Percentiles rank a stretch among this genome's conserved stretches.
Evolutionary conservation across 2,888 invertebrate genomes (phyloP).

Genomic region (Pseudococcus viburni): DNA sequence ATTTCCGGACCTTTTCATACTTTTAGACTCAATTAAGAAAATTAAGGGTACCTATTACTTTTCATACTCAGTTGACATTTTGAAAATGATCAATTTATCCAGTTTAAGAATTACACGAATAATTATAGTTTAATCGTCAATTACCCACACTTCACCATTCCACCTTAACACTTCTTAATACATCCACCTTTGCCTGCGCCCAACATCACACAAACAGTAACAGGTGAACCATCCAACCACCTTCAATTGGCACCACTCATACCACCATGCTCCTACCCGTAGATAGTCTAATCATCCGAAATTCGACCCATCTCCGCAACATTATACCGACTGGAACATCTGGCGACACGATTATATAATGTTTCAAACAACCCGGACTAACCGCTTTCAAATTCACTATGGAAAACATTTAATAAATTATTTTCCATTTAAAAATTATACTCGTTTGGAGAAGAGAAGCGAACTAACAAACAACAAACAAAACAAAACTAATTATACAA

Average conservation of each 20-base stretch:
- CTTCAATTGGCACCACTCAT: not conserved
- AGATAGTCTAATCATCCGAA: not conserved
- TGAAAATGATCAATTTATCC: too few relatives aligned
- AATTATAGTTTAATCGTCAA: too few relatives aligned
- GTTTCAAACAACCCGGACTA: not conserved
- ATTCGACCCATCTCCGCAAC: not conserved
- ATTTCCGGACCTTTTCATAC: too few relatives aligned
- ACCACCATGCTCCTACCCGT: not conserved
- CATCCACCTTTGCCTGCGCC: not conserved
- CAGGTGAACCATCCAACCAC: not conserved
- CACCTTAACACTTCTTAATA: too few relatives aligned
- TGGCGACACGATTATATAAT: constrained; percentile 12
- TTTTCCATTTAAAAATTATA: constrained; percentile 26
- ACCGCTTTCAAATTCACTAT: not conserved
- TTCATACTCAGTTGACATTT: too few relatives aligned
- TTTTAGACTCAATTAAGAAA: too few relatives aligned
- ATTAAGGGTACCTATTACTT: too few relatives aligned
- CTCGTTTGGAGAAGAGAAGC: not conserved
- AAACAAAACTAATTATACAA: constrained; percentile 48
- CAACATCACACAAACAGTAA: not conserved
- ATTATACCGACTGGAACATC: constrained; percentile 14
- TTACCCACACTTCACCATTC: too few relatives aligned
- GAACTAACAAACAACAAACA: constrained; percentile 27
- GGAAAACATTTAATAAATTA: constrained; percentile 8
- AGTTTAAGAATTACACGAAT: too few relatives aligned